Evolutionary conservation across 2,797 vertebrate genomes (phyloP), one percentile per base, ranked within the genome.

Genomic region (Margarornis squamiger): DNA sequence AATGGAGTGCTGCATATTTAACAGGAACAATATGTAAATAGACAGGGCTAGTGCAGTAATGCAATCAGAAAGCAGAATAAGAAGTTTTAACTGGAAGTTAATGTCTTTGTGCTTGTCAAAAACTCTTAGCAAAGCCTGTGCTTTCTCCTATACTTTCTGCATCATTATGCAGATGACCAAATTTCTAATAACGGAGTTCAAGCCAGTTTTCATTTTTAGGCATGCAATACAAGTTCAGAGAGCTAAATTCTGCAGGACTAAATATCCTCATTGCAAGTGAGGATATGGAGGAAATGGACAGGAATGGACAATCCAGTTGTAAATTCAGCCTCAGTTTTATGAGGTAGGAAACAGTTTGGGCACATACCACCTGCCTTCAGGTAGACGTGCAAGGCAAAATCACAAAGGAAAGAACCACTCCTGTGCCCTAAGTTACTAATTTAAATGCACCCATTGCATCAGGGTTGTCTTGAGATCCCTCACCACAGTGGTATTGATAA

Each of bases 1-100:
- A 86, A 62, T 14, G 24, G 39, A 21, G 46, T 48, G 39, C 65
- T 86, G 48, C 45, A 63, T 92, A 54, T 80, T 94, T 91, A 86
- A 58, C 5, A 61, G 52, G 8, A 85, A 45, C 2, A 73, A 84
- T 55, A 55, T 26, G 61, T 15, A 62, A 78, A 83, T 19, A 66
- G 51, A 54, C 19, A 36, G n/a, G 49, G 21, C 22, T 59, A 72
- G 55, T 38, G 29, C 38, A 87, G 36, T 21, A 61, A 45, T 0
- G 0, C 23, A 66, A 36, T 58, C 66, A 79, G 36, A 84, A 91
- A 94, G 39, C 9, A 55, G 58, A 82, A 61, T 24, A 54, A 1
- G 1, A 63, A 54, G 32, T 58, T 92, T 83, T 55, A 73, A 72
- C 21, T n/a, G 48, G 24, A 83, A 78, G 5, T 6, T 3, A 73